A percentile compares a stretch with the other conserved stretches of the same genome.
Evolutionary conservation across 2,888 invertebrate species (phyloP).

Genomic region (Ariolimax columbianus): DNA sequence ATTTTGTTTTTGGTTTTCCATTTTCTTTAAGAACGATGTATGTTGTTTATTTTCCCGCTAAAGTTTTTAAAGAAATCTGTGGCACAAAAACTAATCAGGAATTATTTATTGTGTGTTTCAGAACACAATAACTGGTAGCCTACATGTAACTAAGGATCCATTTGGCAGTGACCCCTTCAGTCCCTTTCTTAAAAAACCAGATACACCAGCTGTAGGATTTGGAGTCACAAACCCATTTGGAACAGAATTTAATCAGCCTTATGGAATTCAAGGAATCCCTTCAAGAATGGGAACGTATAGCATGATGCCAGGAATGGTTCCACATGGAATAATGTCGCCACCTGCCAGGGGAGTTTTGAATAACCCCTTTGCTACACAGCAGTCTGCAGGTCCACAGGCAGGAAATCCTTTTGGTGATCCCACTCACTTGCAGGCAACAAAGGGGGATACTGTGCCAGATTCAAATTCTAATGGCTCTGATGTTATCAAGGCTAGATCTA

Average conservation of each 20-base stretch:
- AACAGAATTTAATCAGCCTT: slow-evolving; percentile 28
- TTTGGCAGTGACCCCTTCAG: slow-evolving; percentile 62
- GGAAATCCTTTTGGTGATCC: slow-evolving; percentile 52
- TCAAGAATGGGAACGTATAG: slow-evolving; percentile 9
- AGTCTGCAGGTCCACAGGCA: slow-evolving; percentile 41
- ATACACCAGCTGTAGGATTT: slow-evolving; percentile 1
- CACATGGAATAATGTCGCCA: slow-evolving; percentile 46
- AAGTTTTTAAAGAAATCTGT: background rate
- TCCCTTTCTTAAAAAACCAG: slow-evolving; percentile 31
- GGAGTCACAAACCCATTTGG: slow-evolving; percentile 43
- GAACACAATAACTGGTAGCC: slow-evolving; percentile 21
- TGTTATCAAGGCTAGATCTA: background rate
- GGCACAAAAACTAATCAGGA: background rate
- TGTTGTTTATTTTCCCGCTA: background rate
- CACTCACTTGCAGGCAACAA: slow-evolving; percentile 44
- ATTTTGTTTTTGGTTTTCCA: too few species aligned
- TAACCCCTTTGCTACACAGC: slow-evolving; percentile 46
- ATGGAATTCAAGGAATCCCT: slow-evolving; percentile 43
- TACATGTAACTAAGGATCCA: slow-evolving; percentile 59
- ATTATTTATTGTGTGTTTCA: slow-evolving; percentile 5
- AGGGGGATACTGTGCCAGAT: slow-evolving; percentile 42
- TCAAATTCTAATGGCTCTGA: slow-evolving; percentile 17
- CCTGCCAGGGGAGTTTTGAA: slow-evolving; percentile 45
- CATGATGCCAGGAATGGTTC: slow-evolving; percentile 15
- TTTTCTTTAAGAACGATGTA: too few species aligned